phyloP scores from a whole-genome alignment of 2,113 vertebrate genomes.

The Narcine bancroftii region DNA sequence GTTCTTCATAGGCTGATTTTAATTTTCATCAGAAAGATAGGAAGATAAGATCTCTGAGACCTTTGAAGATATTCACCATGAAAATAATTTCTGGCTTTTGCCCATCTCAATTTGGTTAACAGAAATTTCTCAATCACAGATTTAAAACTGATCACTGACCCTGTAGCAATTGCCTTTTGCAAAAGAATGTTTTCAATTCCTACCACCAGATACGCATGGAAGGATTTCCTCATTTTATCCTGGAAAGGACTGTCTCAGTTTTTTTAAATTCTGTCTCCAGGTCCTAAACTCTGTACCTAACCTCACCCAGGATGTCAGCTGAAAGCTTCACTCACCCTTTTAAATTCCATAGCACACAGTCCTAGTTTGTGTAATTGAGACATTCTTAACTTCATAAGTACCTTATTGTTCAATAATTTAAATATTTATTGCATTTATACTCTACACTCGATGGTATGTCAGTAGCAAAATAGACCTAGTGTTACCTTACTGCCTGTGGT shows the following conservation, averaged over 20 bases:
- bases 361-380: background rate
- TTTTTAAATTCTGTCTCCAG: too few species aligned
- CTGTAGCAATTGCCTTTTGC: background rate
- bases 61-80: too few species aligned
- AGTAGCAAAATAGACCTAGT: background rate
- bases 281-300: too few species aligned
- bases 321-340: too few species aligned
- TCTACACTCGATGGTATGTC: background rate
- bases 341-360: background rate
- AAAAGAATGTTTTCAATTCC: background rate
- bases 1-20: too few species aligned
- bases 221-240: too few species aligned
- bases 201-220: background rate
- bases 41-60: too few species aligned
- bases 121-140: background rate
- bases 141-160: background rate
- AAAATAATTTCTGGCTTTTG: too few species aligned
- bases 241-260: too few species aligned
- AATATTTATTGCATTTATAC: background rate
- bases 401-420: background rate
- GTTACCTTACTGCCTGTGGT: constrained; percentile 13
- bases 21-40: too few species aligned
- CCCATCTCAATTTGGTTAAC: background rate
- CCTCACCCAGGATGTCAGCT: too few species aligned
- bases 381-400: background rate